A percentile compares a stretch with the other conserved stretches of the same genome.
These are phyloP conservation scores for Pissodes strobi DNA, from an alignment of 1,140 invertebrate genomes.

Conservation along the genomic window DNA sequence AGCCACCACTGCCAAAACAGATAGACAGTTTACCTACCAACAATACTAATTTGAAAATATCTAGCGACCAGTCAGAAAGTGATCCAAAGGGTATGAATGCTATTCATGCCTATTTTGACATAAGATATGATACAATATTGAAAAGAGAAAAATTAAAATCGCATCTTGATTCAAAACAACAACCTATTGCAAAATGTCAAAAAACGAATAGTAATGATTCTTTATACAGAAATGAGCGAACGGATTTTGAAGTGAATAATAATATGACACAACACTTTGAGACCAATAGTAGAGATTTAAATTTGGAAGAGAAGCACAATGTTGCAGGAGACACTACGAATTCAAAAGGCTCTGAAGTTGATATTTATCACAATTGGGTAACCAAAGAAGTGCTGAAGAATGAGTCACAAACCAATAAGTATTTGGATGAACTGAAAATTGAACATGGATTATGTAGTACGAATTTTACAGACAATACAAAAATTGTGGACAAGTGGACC, in stretches of 20 bases:
- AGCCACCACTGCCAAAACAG: slow-evolving; percentile 24
- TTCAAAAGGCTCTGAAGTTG: neutral
- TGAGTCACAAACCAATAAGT: slow-evolving; percentile 36
- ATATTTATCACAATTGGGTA: neutral
- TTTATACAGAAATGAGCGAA: too few species aligned
- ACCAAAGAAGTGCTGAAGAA: slow-evolving; percentile 18
- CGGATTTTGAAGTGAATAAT: too few species aligned
- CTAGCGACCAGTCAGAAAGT: slow-evolving; percentile 1
- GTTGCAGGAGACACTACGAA: neutral
- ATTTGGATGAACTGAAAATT: slow-evolving; percentile 36
- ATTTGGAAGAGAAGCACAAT: neutral
- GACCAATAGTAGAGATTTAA: neutral
- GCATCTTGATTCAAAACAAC: too few species aligned
- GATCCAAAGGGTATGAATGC: slow-evolving; percentile 18
- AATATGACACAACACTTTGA: too few species aligned
- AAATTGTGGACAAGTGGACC: slow-evolving; percentile 37
- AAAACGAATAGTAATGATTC: too few species aligned
- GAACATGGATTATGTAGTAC: slow-evolving; percentile 17
- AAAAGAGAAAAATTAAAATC: slow-evolving; percentile 9
- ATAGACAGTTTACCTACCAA: slow-evolving; percentile 41
- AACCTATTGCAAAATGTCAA: too few species aligned
- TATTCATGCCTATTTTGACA: slow-evolving; percentile 39
- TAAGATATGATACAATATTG: slow-evolving; percentile 35
- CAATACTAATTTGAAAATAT: slow-evolving; percentile 43
- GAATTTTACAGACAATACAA: slow-evolving; percentile 36